Evolutionary conservation across 2,888 invertebrate genomes (phyloP).

Genomic region (Drosophila bunnanda): DNA sequence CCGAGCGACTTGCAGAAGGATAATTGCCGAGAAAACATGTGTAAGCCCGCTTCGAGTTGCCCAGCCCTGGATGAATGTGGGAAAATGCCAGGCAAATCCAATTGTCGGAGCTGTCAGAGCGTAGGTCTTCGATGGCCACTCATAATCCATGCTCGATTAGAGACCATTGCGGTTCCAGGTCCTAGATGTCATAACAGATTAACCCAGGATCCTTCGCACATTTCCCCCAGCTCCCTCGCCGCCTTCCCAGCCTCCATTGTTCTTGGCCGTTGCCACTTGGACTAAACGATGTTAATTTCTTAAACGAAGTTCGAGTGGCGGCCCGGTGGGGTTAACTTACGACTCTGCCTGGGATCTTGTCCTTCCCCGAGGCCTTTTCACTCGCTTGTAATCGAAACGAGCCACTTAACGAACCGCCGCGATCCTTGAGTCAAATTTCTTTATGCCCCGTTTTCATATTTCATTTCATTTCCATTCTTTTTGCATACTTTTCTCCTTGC

Average conservation of each 20-base stretch:
- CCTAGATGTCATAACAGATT: conserved; percentile 80
- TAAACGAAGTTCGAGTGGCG: conserved; percentile 51
- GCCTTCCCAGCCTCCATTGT: conserved; percentile 6
- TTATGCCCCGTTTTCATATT: conserved; percentile 55
- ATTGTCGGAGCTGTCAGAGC: conserved; percentile 79
- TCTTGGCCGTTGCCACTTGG: conserved; percentile 60
- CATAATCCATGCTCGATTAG: conserved; percentile 75
- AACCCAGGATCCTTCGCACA: conserved; percentile 62
- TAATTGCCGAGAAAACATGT: conserved; percentile 60
- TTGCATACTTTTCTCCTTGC: conserved; percentile 42
- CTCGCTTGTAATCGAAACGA: conserved; percentile 79
- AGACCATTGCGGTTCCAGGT: conserved; percentile 65
- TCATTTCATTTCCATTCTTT: conserved; percentile 40
- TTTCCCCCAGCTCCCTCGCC: conserved; percentile 32
- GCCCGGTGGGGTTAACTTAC: conserved; percentile 54
- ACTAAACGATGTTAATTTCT: conserved; percentile 77
- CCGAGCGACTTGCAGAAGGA: conserved; percentile 51
- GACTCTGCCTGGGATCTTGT: conserved; percentile 58
- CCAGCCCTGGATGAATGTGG: conserved; percentile 60
- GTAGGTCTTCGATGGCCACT: conserved; percentile 74
- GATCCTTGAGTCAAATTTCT: conserved; percentile 62
- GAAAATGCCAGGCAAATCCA: conserved; percentile 69
- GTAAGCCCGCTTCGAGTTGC: conserved; percentile 64
- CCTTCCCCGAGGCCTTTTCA: conserved; percentile 59
- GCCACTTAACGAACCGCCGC: conserved; percentile 75